phyloP scores from a whole-genome alignment of 2,888 invertebrate genomes.

The Cancer borealis region DNA sequence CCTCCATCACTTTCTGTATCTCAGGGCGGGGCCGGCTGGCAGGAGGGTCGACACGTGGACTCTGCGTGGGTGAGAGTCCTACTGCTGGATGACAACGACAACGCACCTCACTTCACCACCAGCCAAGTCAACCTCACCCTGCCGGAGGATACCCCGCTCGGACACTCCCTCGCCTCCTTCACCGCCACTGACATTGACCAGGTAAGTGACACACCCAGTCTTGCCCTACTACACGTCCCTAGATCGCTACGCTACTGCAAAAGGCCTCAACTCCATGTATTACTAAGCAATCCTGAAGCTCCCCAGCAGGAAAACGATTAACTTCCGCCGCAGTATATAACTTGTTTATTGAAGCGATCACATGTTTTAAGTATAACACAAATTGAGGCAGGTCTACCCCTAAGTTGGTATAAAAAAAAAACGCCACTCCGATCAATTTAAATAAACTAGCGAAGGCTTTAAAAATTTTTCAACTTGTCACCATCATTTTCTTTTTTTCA shows the following conservation, averaged over 20 bases:
- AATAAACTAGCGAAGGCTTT: neutral
- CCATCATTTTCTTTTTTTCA: neutral
- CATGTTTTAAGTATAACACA: neutral
- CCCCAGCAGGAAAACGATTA: neutral
- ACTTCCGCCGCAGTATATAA: neutral
- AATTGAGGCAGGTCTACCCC: neutral
- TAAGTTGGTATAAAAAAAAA: neutral
- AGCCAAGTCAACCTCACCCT: slow-evolving; percentile 55
- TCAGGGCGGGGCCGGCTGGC: slow-evolving; percentile 28
- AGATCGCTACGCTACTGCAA: neutral
- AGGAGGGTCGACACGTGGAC: slow-evolving; percentile 50
- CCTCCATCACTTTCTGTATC: neutral
- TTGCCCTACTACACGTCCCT: neutral
- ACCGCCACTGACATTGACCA: slow-evolving; percentile 61
- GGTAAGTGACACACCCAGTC: slow-evolving; percentile 28
- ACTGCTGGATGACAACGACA: slow-evolving; percentile 65
- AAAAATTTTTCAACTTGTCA: neutral
- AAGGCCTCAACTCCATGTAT: too few species aligned
- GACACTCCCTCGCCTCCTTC: slow-evolving; percentile 61
- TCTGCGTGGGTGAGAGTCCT: slow-evolving; percentile 48
- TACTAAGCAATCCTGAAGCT: neutral
- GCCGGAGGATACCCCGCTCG: slow-evolving; percentile 52
- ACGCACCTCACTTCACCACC: slow-evolving; percentile 53
- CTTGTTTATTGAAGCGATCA: neutral
- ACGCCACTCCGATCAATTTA: neutral